Percentiles rank a stretch among this genome's conserved stretches.
phyloP scores from a whole-genome alignment of 2,797 vertebrate species.

The Enteromius thamalakanensis region DNA sequence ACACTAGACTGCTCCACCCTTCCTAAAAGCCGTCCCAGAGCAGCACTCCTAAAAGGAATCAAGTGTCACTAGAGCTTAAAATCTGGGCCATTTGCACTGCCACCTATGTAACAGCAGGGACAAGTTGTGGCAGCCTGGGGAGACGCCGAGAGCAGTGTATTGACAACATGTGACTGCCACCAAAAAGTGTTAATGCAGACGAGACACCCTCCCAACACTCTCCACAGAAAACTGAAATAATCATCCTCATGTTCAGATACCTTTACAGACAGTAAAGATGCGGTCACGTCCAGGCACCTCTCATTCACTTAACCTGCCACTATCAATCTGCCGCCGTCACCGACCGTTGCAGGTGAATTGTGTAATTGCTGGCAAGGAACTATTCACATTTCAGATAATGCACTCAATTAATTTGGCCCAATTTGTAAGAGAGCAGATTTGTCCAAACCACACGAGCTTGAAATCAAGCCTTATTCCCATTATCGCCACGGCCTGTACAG shows the following conservation, averaged over 20 bases:
- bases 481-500: slow-evolving; percentile 20
- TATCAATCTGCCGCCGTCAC: slow-evolving; percentile 65
- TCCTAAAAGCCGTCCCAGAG: slow-evolving; percentile 36
- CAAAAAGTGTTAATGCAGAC: slow-evolving; percentile 37
- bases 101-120: slow-evolving; percentile 42
- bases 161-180: slow-evolving; percentile 14
- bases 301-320: slow-evolving; percentile 66
- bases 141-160: neutral
- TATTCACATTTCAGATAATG: slow-evolving; percentile 66
- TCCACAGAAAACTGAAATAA: neutral
- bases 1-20: neutral
- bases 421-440: slow-evolving; percentile 57
- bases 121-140: neutral
- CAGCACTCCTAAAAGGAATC: slow-evolving; percentile 27
- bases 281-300: neutral
- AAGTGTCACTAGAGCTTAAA: slow-evolving; percentile 36
- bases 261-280: slow-evolving; percentile 35
- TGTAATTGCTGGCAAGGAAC: slow-evolving; percentile 62
- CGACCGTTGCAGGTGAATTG: slow-evolving; percentile 57
- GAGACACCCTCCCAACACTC: neutral
- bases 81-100: slow-evolving; percentile 36
- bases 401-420: slow-evolving; percentile 69
- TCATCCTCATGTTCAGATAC: neutral
- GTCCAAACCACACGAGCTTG: slow-evolving; percentile 60
- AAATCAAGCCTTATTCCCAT: slow-evolving; percentile 60